Percentiles rank a stretch among this genome's conserved stretches.
These are phyloP conservation scores for Hypotaenidia philippensis DNA, from an alignment of 2,797 vertebrate genomes.

Conservation along the genomic window DNA sequence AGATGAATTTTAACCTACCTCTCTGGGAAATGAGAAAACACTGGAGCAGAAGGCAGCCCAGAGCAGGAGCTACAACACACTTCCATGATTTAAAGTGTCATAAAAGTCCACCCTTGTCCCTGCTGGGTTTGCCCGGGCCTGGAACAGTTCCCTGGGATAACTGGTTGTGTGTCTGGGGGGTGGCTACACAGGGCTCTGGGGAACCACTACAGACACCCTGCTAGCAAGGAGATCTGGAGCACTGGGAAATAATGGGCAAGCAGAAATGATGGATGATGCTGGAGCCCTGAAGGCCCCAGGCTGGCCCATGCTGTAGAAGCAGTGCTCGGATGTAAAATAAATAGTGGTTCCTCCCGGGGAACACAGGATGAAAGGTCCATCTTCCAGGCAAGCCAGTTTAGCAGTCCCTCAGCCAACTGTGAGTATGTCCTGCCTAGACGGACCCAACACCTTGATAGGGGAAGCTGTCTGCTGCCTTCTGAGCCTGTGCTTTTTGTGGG, in stretches of 20 bases:
- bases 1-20: neutral
- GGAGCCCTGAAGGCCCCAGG: neutral
- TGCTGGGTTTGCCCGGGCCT: neutral
- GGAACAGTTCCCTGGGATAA: neutral
- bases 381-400: fast-evolving
- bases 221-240: neutral
- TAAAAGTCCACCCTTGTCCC: fast-evolving
- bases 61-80: neutral
- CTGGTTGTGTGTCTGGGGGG: fast-evolving
- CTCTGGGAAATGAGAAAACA: neutral
- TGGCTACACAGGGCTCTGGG: fast-evolving
- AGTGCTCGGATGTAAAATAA: neutral
- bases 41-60: neutral
- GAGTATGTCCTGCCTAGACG: neutral
- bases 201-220: neutral
- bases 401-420: neutral
- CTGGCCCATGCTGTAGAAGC: fast-evolving
- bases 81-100: neutral
- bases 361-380: neutral
- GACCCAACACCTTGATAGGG: neutral
- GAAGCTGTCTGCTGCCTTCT: neutral
- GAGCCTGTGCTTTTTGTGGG: neutral
- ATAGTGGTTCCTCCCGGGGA: fast-evolving
- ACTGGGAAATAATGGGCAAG: neutral
- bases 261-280: neutral